Percentiles rank a stretch among this genome's conserved stretches.
phyloP scores from a whole-genome alignment of 2,888 invertebrate species.

The Tetanocera ferruginea region DNA sequence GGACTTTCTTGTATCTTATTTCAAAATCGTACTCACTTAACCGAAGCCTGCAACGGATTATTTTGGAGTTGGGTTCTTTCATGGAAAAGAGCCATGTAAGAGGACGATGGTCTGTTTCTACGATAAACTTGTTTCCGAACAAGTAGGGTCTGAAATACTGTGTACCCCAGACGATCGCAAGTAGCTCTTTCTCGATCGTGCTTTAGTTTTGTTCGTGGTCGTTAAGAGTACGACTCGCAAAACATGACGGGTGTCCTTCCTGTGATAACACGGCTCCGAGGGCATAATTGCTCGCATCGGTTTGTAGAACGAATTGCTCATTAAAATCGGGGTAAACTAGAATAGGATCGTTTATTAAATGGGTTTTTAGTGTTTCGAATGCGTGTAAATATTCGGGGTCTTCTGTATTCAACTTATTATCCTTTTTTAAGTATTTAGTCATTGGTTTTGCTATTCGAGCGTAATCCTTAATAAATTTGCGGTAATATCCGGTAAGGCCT shows the following conservation, averaged over 20 bases:
- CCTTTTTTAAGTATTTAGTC: slow-evolving; percentile 35
- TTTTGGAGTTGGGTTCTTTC: too few species aligned
- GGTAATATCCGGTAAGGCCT: slow-evolving; percentile 47
- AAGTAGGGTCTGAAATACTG: too few species aligned
- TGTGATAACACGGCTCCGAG: slow-evolving; percentile 43
- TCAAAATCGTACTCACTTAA: too few species aligned
- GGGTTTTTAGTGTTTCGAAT: slow-evolving; percentile 38
- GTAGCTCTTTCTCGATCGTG: slow-evolving; percentile 40
- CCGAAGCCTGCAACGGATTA: too few species aligned
- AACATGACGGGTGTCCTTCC: slow-evolving; percentile 31
- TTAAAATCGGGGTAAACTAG: slow-evolving; percentile 47
- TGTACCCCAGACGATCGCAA: slow-evolving; percentile 38
- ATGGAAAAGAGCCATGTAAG: too few species aligned
- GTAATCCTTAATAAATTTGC: slow-evolving; percentile 46
- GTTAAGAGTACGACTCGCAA: slow-evolving; percentile 40
- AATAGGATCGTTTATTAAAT: slow-evolving; percentile 42
- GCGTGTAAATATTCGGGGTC: slow-evolving; percentile 31
- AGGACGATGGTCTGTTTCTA: too few species aligned
- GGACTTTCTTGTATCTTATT: too few species aligned
- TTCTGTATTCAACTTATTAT: slow-evolving; percentile 23
- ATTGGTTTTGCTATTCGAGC: slow-evolving; percentile 44
- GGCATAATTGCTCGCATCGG: slow-evolving; percentile 44
- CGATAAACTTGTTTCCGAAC: too few species aligned
- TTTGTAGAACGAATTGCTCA: slow-evolving; percentile 43
- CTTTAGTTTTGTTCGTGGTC: slow-evolving; percentile 41